Percentiles rank a stretch among this genome's conserved stretches.
phyloP scores from a whole-genome alignment of 2,113 vertebrate genomes.

The Rhinogobius similis region DNA sequence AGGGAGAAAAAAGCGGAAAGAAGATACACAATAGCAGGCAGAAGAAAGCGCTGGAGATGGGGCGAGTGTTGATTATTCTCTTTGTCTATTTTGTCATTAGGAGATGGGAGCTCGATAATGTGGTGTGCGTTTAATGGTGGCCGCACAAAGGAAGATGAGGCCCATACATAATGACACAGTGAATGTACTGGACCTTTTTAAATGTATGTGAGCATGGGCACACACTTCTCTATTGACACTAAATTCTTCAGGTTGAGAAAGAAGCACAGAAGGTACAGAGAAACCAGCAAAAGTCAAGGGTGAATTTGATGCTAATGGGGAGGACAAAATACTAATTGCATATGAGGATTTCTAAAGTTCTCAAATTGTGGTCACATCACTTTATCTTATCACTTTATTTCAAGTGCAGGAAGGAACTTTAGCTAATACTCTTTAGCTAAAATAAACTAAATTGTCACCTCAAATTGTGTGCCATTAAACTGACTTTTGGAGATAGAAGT shows the following conservation, averaged over 20 bases:
- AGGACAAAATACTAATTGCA: neutral
- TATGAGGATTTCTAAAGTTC: neutral
- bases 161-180: conserved; percentile 60
- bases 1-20: conserved; percentile 37
- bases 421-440: neutral
- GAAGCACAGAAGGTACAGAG: neutral
- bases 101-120: conserved; percentile 65
- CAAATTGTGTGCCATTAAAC: neutral
- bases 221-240: conserved; percentile 9
- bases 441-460: neutral
- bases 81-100: conserved; percentile 75
- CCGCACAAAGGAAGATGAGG: conserved; percentile 60
- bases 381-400: conserved; percentile 3
- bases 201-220: conserved; percentile 29
- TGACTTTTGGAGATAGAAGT: neutral
- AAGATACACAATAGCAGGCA: conserved; percentile 58
- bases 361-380: conserved; percentile 7
- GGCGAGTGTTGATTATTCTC: conserved; percentile 73
- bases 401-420: neutral
- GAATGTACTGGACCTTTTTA: conserved; percentile 45
- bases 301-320: neutral
- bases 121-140: conserved; percentile 62
- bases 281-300: neutral
- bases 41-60: conserved; percentile 51
- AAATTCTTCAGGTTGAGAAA: conserved; percentile 11